A percentile compares a stretch with the other conserved stretches of the same genome.
These are phyloP conservation scores for Brachionus koreanus DNA, from an alignment of 1,140 invertebrate genomes.

Conservation along the genomic window DNA sequence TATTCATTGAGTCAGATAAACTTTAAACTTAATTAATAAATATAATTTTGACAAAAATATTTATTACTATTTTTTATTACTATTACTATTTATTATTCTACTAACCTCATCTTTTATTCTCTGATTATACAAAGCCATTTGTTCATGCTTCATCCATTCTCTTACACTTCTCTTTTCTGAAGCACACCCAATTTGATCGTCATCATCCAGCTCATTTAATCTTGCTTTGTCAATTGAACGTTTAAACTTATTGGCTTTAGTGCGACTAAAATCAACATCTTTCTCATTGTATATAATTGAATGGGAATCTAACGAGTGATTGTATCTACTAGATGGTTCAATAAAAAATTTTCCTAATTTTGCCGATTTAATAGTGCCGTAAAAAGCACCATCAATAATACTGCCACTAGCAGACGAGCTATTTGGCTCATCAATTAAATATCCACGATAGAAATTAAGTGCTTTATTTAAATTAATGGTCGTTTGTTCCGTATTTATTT, in stretches of 20 bases:
- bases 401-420: conserved; percentile 31
- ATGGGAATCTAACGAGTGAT: neutral
- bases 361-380: conserved; percentile 9
- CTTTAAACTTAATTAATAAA: no score
- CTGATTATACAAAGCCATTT: conserved; percentile 14
- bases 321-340: conserved; percentile 2
- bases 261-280: neutral
- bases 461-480: neutral
- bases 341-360: conserved; percentile 38
- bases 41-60: no score
- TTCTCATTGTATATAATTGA: conserved; percentile 33
- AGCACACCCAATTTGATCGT: neutral
- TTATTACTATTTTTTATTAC: no score
- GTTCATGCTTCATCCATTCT: conserved; percentile 38
- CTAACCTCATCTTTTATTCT: conserved; percentile 7
- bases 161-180: neutral
- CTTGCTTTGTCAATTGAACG: neutral
- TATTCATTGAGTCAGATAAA: no score
- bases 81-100: no score
- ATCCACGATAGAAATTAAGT: conserved; percentile 25
- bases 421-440: conserved; percentile 13
- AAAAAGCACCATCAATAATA: conserved; percentile 39
- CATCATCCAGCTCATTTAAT: neutral
- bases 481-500: neutral
- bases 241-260: neutral